phyloP scores from a whole-genome alignment of 2,113 vertebrate species.

The Mesoclemmys tuberculata region DNA sequence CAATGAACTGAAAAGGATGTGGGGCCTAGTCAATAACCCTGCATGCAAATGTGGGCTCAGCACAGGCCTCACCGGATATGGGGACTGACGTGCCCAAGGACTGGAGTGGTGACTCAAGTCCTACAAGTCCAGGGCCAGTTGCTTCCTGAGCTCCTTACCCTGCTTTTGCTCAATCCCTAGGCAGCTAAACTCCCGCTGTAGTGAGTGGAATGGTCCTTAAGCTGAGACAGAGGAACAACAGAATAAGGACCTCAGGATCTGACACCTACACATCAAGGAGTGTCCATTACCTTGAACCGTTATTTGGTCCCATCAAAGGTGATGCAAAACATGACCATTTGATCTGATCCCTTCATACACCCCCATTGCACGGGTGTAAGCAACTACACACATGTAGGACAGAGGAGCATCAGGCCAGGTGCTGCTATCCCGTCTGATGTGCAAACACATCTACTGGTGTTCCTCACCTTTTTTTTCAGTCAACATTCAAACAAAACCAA shows the following conservation, averaged over 20 bases:
- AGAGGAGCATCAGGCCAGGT: background rate
- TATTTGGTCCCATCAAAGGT: background rate
- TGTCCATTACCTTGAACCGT: background rate
- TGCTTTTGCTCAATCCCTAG: background rate
- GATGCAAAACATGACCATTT: background rate
- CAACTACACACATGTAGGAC: background rate
- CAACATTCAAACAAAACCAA: fast-evolving
- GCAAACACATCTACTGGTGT: no score
- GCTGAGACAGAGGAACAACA: background rate
- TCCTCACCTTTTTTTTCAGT: background rate
- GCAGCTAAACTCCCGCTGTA: background rate
- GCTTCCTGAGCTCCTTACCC: background rate
- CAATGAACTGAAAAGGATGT: background rate
- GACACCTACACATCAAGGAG: background rate
- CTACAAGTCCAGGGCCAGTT: background rate
- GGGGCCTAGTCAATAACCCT: background rate
- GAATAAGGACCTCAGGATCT: background rate
- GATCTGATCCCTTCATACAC: no score
- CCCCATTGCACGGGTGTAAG: no score
- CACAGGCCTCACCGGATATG: background rate
- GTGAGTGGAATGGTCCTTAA: background rate
- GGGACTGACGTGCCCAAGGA: background rate
- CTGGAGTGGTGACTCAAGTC: background rate
- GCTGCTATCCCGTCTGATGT: no score
- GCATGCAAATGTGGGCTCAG: background rate